Base-by-base conservation (phyloP, 64 coral and sea anemone species). In the Actinia equina region DNA sequence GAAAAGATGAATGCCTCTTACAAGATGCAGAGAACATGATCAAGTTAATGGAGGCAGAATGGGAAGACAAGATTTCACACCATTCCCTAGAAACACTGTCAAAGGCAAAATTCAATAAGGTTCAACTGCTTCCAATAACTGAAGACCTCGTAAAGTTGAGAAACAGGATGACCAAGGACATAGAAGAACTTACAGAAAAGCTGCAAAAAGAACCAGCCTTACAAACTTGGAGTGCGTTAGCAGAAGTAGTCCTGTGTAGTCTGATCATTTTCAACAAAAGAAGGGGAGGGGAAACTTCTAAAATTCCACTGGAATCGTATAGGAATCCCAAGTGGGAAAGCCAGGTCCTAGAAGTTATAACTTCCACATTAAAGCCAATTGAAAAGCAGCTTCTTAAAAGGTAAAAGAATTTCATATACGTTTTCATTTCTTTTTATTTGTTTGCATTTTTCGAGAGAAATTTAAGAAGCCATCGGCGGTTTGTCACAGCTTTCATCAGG, bases 191-290 rank as follows among this genome's bases (percentile, higher is more conserved):
- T 43, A 80, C 45, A 26, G 77, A 80, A 53, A 77, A 25, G 20
- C 17, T 87, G 20, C 16, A 76, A 18, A 77, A 8, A 30, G 19
- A 87, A 77, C 37, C 61, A 60, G 19, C 20, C 17, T 16, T 79
- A 5, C 0, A 85, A 5, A 46, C 6, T 7, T 88, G 86, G 82
- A 77, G 43, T 43, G 52, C 51, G 27, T 57, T 93, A 19, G 22
- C 20, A 55, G 86, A 88, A 37, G 52, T 71, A 22, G 56, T 71
- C 11, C 79, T 89, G 37, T n/a, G 18, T 42, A 61, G 90, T 16
- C n/a, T 87, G 11, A 82, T 87, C 9, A 57, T 83, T 13, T 92
- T 87, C 30, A 87, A 92, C 77, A 92, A 92, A 55, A 82, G 85
- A 37, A 69, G 78, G 22, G 90, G 84, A 70, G 85, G 90, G 17